phyloP scores from a whole-genome alignment of 2,113 vertebrate genomes.

The Galbula dea region DNA sequence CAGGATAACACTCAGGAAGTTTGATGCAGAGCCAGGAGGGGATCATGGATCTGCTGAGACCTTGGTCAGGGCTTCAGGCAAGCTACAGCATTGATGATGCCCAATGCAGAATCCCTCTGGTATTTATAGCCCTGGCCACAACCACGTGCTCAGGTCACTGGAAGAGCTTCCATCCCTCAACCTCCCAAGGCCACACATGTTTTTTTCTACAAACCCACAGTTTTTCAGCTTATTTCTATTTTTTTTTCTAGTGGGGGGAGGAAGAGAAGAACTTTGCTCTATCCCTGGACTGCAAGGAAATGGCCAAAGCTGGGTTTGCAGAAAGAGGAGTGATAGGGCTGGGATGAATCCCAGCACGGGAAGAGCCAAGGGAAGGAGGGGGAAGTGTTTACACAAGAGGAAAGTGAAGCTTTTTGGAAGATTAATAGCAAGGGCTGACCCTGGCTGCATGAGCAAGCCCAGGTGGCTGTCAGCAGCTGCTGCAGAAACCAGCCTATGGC shows the following conservation, averaged over 20 bases:
- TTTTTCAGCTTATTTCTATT: neutral
- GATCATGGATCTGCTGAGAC: neutral
- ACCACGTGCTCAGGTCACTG: neutral
- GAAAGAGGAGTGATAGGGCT: neutral
- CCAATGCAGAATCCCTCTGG: neutral
- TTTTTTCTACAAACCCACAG: neutral
- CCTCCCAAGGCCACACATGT: no score
- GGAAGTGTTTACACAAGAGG: constrained; percentile 42
- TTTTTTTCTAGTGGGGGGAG: neutral
- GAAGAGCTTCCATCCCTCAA: neutral
- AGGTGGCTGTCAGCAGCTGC: constrained; percentile 55
- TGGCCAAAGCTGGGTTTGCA: neutral
- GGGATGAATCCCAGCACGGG: neutral
- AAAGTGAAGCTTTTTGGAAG: neutral
- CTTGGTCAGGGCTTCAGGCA: neutral
- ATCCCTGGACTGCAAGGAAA: neutral
- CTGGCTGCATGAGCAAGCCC: constrained; percentile 1
- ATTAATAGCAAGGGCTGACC: constrained; percentile 24
- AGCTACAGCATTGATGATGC: neutral
- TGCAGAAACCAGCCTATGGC: neutral
- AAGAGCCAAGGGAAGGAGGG: no score
- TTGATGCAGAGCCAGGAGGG: neutral
- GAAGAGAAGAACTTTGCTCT: neutral
- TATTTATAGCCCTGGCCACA: neutral
- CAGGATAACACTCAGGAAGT: neutral